Conservation (phyloP, 2,888 invertebrate genomes). For the Eupithecia inturbata region DNA sequence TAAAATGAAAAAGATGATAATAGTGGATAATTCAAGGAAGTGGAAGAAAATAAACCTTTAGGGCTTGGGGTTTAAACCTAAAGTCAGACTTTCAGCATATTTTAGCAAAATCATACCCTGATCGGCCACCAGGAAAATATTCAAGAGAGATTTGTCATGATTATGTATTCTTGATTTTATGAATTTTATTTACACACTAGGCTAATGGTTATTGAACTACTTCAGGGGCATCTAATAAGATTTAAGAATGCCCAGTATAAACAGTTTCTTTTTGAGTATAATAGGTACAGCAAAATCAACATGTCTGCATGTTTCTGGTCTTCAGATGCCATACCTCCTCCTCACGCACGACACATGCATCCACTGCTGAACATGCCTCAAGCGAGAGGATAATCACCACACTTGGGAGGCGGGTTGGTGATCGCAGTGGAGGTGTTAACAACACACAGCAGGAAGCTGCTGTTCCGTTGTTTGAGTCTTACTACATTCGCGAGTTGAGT, state of each 20-base stretch:
- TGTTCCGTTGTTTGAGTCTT: not conserved
- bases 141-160: not conserved
- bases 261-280: not conserved
- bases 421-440: not conserved
- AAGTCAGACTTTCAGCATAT: not conserved
- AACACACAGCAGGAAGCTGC: not conserved
- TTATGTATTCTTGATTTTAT: too few relatives aligned
- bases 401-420: not conserved
- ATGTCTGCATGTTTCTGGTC: not conserved
- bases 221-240: not conserved
- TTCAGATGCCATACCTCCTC: not conserved
- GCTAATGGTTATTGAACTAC: not conserved
- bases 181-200: not conserved
- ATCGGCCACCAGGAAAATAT: not conserved
- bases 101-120: not conserved
- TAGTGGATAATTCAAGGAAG: not conserved
- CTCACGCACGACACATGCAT: not conserved
- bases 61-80: not conserved
- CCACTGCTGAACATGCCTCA: not conserved
- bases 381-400: not conserved
- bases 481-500: not conserved
- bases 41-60: not conserved
- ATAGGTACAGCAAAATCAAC: not conserved
- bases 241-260: not conserved
- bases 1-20: constrained; percentile 35